Percentiles rank a stretch among this genome's conserved stretches.
phyloP scores from a whole-genome alignment of 2,797 vertebrate species.

The Enteromius viviparus region DNA sequence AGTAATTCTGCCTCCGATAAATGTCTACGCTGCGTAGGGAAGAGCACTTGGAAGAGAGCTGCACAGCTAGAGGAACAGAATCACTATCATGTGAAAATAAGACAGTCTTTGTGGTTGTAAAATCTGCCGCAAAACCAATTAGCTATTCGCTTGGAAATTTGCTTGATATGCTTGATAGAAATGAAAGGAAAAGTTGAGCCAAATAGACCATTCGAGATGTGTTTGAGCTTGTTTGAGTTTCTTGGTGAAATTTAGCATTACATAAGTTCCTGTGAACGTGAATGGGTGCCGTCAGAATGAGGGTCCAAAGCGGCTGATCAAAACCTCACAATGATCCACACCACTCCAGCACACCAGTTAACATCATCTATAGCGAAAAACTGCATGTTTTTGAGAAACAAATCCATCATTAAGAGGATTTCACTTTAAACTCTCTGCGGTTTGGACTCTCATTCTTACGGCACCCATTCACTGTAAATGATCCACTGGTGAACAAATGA shows the following conservation, averaged over 20 bases:
- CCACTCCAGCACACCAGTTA: too few relatives aligned
- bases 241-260: not conserved
- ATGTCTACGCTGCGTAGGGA: constrained; percentile 71
- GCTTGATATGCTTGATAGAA: not conserved
- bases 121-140: not conserved
- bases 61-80: constrained; percentile 61
- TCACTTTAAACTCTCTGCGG: too few relatives aligned
- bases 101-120: not conserved
- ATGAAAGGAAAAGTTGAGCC: not conserved
- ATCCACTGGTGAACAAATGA: too few relatives aligned
- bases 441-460: too few relatives aligned
- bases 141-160: not conserved
- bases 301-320: too few relatives aligned
- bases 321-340: too few relatives aligned
- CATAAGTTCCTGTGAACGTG: not conserved
- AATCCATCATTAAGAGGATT: too few relatives aligned
- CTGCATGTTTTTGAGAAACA: too few relatives aligned
- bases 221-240: not conserved
- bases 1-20: constrained; percentile 63
- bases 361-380: too few relatives aligned
- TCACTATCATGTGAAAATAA: constrained; percentile 60
- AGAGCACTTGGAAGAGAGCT: constrained; percentile 81
- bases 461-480: too few relatives aligned
- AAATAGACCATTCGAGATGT: not conserved
- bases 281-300: too few relatives aligned